Base-by-base conservation (phyloP, 2,888 invertebrate genomes). In the Ecliptopera silaceata region DNA sequence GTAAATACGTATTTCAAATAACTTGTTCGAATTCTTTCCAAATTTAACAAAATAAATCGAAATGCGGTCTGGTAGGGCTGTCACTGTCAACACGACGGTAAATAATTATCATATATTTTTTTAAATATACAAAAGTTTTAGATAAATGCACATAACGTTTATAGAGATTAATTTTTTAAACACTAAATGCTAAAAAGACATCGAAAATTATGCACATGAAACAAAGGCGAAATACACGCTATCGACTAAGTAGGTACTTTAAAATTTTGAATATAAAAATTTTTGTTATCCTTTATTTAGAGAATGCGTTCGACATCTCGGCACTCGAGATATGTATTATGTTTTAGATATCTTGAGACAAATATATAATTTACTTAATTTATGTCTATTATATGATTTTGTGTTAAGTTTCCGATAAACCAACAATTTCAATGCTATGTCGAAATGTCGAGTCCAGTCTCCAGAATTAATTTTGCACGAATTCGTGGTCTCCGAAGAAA, bases 231-330 rank as follows among this genome's bases (percentile, higher is more conserved):
- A 80, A 80, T 77, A 81, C 77, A 83, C 86, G 85, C 82, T 88
- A 88, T 86, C 86, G 87, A 88, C 88, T 90, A n/a, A n/a, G n/a
- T n/a, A n/a, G n/a, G n/a, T n/a, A 89, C 78, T 82, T 86, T 82
- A 84, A 82, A 88, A 88, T 86, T 88, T 88, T 79, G 86, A 88
- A 88, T 90, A 89, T 89, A 89, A 89, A 88, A 86, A 79, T 85
- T 83, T 88, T 80, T 79, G 65, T 80, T 77, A 75, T 77, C 77
- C 72, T 75, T 77, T 76, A 73, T 57, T 54, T 56, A 68, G 77
- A 84, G 81, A 79, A 70, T 74, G 75, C 71, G 68, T 72, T 87
- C 86, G 88, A 87, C 85, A 86, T 80, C 74, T 84, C 85, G 84
- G 72, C 86, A 83, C 79, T 72, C 60, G 61, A 82, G 90, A 90